These are phyloP conservation scores for Nematopogon swammerdamellus DNA, from an alignment of 2,888 invertebrate species.

Conservation along the genomic window DNA sequence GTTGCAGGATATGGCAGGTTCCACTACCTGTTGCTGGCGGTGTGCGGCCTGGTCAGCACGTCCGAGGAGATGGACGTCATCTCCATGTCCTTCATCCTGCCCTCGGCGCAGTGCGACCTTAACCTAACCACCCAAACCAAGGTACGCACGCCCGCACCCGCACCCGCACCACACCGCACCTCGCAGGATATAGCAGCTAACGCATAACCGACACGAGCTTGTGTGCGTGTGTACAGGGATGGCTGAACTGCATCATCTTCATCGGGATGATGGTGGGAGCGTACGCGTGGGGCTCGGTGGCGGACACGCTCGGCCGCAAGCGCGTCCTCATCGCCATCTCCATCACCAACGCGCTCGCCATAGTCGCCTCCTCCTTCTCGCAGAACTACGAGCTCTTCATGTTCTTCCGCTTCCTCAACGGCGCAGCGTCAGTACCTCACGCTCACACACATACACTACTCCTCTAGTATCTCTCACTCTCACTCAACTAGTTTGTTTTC, in stretches of 20 bases:
- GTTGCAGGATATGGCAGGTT: conserved; percentile 78
- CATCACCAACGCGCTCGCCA: conserved; percentile 85
- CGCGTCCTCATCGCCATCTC: conserved; percentile 87
- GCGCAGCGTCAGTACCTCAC: conserved; percentile 85
- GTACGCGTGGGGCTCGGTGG: conserved; percentile 89
- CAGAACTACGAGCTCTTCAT: conserved; percentile 87
- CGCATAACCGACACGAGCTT: too few species aligned
- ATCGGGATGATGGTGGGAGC: conserved; percentile 94
- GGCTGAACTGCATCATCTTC: conserved; percentile 79
- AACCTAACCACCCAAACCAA: conserved; percentile 81
- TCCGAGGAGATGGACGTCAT: conserved; percentile 97
- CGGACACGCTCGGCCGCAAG: conserved; percentile 84
- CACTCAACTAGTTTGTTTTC: too few species aligned
- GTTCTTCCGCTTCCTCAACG: conserved; percentile 87
- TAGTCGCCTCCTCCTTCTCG: conserved; percentile 86
- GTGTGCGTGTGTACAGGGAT: too few species aligned
- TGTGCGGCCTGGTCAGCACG: conserved; percentile 92
- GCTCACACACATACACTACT: too few species aligned
- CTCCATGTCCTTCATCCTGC: conserved; percentile 91
- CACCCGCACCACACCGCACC: too few species aligned
- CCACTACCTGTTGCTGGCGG: conserved; percentile 83
- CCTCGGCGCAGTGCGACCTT: conserved; percentile 91
- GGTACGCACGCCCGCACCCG: too few species aligned
- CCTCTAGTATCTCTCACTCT: too few species aligned
- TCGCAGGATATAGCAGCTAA: too few species aligned